A percentile compares a stretch with the other conserved stretches of the same genome.
Conservation (phyloP, 2,113 vertebrate genomes). For the Plecturocebus donacophilus region DNA sequence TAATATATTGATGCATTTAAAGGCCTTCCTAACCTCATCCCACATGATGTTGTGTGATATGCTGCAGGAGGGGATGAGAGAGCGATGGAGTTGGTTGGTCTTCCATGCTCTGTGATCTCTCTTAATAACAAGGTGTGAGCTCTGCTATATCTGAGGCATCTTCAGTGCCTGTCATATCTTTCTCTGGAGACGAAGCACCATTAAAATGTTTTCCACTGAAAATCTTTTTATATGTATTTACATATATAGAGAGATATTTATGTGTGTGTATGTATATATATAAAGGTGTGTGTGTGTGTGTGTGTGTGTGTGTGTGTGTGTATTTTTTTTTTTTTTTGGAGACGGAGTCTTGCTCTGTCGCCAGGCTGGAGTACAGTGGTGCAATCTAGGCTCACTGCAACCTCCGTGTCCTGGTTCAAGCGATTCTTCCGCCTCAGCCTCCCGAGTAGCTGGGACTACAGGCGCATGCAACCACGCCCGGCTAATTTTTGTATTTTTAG, state of each 20-base stretch:
- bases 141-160: background rate
- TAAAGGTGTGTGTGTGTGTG: too few relatives aligned
- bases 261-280: too few relatives aligned
- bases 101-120: background rate
- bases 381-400: too few relatives aligned
- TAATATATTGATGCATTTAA: background rate
- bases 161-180: background rate
- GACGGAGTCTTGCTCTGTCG: too few relatives aligned
- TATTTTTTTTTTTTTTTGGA: too few relatives aligned
- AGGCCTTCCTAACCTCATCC: background rate
- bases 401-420: too few relatives aligned
- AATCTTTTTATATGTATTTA: background rate
- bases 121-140: background rate
- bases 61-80: background rate
- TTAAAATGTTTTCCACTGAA: conserved; percentile 17
- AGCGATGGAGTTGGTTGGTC: background rate
- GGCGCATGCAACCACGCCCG: too few relatives aligned
- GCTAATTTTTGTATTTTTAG: too few relatives aligned
- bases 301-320: fast-evolving
- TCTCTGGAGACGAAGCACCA: conserved; percentile 19
- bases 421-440: too few relatives aligned
- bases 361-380: too few relatives aligned
- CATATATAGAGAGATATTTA: too few relatives aligned
- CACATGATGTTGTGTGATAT: background rate
- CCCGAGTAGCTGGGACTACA: too few relatives aligned